Conservation (phyloP, 1,140 invertebrate species). For the Ceratina calcarata region DNA sequence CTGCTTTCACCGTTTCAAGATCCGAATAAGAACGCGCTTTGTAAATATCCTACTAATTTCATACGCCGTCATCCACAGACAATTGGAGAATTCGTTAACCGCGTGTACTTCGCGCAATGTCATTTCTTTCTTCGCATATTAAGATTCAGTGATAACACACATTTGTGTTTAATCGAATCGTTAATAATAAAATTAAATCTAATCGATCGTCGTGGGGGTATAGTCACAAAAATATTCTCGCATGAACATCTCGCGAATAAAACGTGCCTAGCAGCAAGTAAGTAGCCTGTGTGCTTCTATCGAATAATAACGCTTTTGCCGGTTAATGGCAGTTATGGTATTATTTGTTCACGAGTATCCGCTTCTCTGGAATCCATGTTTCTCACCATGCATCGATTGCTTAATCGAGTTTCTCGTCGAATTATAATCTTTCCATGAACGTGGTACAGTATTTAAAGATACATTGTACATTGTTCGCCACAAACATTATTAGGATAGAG, state of each 20-base stretch:
- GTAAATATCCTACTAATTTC: constrained; percentile 70
- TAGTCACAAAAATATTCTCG: constrained; percentile 78
- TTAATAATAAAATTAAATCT: constrained; percentile 52
- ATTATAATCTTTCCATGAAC: no score
- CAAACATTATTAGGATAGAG: background rate
- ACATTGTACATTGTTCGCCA: constrained; percentile 1
- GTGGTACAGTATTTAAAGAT: constrained; percentile 6
- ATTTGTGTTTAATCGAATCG: constrained; percentile 15
- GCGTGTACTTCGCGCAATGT: constrained; percentile 21
- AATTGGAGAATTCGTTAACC: constrained; percentile 26
- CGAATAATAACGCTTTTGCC: background rate
- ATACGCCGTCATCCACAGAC: constrained; percentile 30
- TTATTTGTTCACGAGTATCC: background rate
- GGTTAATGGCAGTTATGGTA: background rate
- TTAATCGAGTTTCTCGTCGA: background rate
- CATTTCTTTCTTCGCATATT: background rate
- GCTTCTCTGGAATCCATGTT: background rate
- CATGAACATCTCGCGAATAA: constrained; percentile 62
- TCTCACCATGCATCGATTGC: background rate
- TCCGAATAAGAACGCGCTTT: constrained; percentile 75
- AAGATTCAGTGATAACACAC: constrained; percentile 23
- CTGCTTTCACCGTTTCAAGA: constrained; percentile 73
- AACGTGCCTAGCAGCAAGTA: constrained; percentile 43
- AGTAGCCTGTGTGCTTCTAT: constrained; percentile 45
- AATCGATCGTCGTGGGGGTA: constrained; percentile 56